These are phyloP conservation scores for Latrodectus hesperus DNA, from an alignment of 2,888 invertebrate genomes.

Conservation along the genomic window DNA sequence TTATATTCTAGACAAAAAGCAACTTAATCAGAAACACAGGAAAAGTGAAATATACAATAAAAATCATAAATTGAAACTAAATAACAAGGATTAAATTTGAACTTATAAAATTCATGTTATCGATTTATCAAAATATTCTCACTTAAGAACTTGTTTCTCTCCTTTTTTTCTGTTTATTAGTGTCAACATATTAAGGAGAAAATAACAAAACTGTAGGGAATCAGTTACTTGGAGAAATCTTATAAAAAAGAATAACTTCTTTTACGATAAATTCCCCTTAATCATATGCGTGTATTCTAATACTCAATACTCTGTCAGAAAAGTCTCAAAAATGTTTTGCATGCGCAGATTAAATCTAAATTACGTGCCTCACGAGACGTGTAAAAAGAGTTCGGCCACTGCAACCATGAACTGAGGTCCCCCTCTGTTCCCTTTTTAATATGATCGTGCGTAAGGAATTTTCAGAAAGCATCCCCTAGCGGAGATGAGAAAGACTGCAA, in stretches of 20 bases:
- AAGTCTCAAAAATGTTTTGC: conserved; percentile 22
- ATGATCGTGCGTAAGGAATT: background rate
- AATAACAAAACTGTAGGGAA: background rate
- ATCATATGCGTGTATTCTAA: conserved; percentile 7
- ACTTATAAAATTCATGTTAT: too few species aligned
- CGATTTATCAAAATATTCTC: too few species aligned
- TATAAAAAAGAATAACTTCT: conserved; percentile 10
- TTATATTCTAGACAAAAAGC: too few species aligned
- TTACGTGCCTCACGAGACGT: conserved; percentile 22
- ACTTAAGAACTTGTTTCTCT: too few species aligned
- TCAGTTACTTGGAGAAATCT: background rate
- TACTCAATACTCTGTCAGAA: conserved; percentile 11
- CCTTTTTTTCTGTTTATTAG: background rate
- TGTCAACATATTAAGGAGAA: background rate
- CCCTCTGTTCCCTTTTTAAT: conserved; percentile 19
- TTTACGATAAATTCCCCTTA: conserved; percentile 42
- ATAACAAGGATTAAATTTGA: too few species aligned
- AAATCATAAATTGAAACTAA: too few species aligned
- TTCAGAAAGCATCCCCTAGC: conserved; percentile 24
- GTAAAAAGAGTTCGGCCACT: conserved; percentile 24
- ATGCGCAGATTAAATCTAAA: conserved; percentile 62
- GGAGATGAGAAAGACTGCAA: conserved; percentile 29
- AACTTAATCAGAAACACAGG: too few species aligned
- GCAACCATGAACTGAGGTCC: background rate
- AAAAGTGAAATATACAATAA: too few species aligned